Base-by-base conservation (phyloP, 1,140 invertebrate genomes). In the Coptotermes formosanus region DNA sequence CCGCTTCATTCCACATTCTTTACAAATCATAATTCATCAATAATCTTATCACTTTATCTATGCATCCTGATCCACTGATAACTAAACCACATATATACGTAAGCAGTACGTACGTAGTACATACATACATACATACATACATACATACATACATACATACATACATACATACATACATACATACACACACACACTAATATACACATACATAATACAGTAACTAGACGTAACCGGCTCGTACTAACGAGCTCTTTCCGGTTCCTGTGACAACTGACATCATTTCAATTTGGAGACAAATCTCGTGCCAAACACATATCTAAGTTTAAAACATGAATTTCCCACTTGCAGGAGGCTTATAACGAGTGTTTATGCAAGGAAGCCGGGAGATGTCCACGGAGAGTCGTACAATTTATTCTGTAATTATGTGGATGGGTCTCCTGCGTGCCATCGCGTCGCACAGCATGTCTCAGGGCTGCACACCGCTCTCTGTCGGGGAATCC, bases 331-430 rank as follows among this genome's bases (percentile, higher is more conserved):
- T 19, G 9, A 12, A 6, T 11, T 43, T 82, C 81, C 25, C 81
- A 11, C 9, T 43, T 55, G 52, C 21, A 83, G 52, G 59, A 52
- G 30, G 83, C 83, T 84, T 83, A 32, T 84, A 84, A 84, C 45
- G 83, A 84, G 83, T 84, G 83, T 84, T 84, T 84, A 84, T 19
- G 48, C 83, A 84, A 64, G 83, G 83, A 52, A 45, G 45, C 48
- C 30, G 4, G 38, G 83, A 55, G 52, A 55, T 64, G 69, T 75
- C 85, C 85, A 23, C 21, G 11, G 85, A 86, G 85, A 82, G 55
- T 25, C 69, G 85, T 86, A 75, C 85, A 86, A 86, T 86, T 86
- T 86, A 86, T 86, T 86, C 85, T 75, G 85, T 86, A 86, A 86
- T 86, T 82, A 86, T 86, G 85, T 82, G 85, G 44, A 86, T 86